These are phyloP conservation scores for Drosophila paulistorum DNA, from an alignment of 1,140 invertebrate genomes.

Conservation along the genomic window DNA sequence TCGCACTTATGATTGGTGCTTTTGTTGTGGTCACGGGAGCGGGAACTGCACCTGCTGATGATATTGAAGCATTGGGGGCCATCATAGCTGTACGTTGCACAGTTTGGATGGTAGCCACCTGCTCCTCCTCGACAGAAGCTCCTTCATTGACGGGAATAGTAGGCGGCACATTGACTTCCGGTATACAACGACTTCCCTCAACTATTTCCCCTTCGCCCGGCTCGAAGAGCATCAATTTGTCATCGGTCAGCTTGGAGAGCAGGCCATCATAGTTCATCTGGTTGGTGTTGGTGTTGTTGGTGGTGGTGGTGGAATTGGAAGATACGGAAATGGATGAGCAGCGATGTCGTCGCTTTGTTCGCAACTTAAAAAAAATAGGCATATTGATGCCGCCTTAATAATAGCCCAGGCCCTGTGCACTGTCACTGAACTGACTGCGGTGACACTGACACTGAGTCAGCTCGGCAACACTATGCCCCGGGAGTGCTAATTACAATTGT, in stretches of 20 bases:
- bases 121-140: conserved; percentile 73
- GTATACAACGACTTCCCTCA: conserved; percentile 29
- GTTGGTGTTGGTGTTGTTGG: conserved; percentile 2
- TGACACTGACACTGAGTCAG: conserved; percentile 31
- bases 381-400: conserved; percentile 35
- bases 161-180: conserved; percentile 19
- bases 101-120: conserved; percentile 74
- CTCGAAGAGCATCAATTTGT: conserved; percentile 71
- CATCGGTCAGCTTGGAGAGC: conserved; percentile 78
- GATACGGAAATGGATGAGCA: conserved; percentile 55
- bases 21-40: conserved; percentile 40
- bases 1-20: conserved; percentile 40
- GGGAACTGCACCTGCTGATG: conserved; percentile 3
- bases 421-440: conserved; percentile 48
- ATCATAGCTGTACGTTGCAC: conserved; percentile 46
- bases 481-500: conserved; percentile 72
- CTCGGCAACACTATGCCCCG: conserved; percentile 31
- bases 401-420: conserved; percentile 4
- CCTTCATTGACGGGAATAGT: conserved; percentile 44
- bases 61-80: conserved; percentile 30
- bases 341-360: conserved; percentile 61
- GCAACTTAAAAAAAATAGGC: conserved; percentile 64
- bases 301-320: background rate
- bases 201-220: conserved; percentile 37
- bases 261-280: conserved; percentile 82